A percentile compares a stretch with the other conserved stretches of the same genome.
Evolutionary conservation across 2,888 invertebrate species (phyloP).

Genomic region (Oxyteleia sp.): DNA sequence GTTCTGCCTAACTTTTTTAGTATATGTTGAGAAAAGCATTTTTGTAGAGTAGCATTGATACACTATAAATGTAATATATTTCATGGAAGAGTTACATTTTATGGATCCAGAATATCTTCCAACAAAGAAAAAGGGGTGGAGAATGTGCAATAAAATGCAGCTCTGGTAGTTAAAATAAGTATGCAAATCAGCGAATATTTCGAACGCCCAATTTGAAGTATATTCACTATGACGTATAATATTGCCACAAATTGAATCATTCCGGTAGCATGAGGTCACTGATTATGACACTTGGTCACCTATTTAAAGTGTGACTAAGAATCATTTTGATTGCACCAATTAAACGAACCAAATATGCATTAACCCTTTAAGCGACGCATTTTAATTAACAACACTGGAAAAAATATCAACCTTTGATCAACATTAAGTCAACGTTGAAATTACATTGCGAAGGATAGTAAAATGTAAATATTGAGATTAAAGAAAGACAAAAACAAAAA

Average conservation of each 20-base stretch:
- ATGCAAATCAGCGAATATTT: conserved; percentile 24
- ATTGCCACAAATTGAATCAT: conserved; percentile 64
- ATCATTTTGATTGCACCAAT: conserved; percentile 39
- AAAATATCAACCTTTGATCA: too few species aligned
- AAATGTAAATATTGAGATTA: too few species aligned
- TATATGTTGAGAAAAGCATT: too few species aligned
- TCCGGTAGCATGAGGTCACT: conserved; percentile 78
- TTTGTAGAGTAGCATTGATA: too few species aligned
- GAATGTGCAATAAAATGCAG: background rate
- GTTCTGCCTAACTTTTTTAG: too few species aligned
- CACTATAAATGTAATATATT: too few species aligned
- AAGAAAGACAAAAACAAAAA: too few species aligned
- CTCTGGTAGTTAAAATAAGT: background rate
- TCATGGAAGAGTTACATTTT: background rate
- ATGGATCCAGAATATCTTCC: background rate
- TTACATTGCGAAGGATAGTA: too few species aligned
- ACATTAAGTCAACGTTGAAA: too few species aligned
- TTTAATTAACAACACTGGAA: too few species aligned
- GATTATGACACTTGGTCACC: conserved; percentile 75
- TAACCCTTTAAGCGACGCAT: too few species aligned
- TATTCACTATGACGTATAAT: conserved; percentile 35
- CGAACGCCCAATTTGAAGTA: conserved; percentile 27
- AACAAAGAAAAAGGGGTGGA: background rate
- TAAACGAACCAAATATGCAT: conserved; percentile 20
- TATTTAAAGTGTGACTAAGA: conserved; percentile 26